These are phyloP conservation scores for Hylia prasina DNA, from an alignment of 2,113 vertebrate genomes.

Conservation along the genomic window DNA sequence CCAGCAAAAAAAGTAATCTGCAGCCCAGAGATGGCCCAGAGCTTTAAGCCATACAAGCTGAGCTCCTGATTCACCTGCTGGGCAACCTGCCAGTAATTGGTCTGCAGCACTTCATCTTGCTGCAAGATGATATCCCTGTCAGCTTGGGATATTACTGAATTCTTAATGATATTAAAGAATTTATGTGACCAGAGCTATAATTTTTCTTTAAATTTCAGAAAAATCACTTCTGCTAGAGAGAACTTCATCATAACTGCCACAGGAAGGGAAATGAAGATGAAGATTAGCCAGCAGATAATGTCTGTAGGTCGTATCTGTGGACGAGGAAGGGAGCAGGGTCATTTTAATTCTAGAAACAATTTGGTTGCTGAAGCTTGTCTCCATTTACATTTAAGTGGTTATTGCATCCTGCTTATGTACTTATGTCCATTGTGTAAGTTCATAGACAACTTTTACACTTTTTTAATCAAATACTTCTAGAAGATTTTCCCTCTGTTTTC, in stretches of 20 bases:
- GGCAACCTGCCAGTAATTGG: not conserved
- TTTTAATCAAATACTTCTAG: not conserved
- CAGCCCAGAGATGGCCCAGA: not conserved
- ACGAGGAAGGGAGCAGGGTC: not conserved
- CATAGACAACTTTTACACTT: not conserved
- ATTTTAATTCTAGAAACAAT: conserved; percentile 30
- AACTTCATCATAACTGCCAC: not conserved
- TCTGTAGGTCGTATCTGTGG: not conserved
- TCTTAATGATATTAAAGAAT: not conserved
- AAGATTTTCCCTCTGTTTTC: not conserved
- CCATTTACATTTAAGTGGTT: conserved; percentile 16
- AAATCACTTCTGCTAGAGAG: not conserved
- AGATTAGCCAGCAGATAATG: not conserved
- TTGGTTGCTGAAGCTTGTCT: not conserved
- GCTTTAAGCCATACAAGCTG: not conserved
- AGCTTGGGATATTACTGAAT: not conserved
- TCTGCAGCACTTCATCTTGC: not conserved
- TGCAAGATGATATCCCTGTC: not conserved
- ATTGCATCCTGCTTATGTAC: not conserved
- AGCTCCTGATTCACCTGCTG: not conserved
- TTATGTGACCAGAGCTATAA: not conserved
- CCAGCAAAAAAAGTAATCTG: not conserved
- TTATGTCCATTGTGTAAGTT: not conserved
- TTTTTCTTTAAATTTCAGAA: not conserved
- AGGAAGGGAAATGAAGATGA: not conserved